phyloP scores from a whole-genome alignment of 2,888 invertebrate species.

The Pasiphila rectangulata region DNA sequence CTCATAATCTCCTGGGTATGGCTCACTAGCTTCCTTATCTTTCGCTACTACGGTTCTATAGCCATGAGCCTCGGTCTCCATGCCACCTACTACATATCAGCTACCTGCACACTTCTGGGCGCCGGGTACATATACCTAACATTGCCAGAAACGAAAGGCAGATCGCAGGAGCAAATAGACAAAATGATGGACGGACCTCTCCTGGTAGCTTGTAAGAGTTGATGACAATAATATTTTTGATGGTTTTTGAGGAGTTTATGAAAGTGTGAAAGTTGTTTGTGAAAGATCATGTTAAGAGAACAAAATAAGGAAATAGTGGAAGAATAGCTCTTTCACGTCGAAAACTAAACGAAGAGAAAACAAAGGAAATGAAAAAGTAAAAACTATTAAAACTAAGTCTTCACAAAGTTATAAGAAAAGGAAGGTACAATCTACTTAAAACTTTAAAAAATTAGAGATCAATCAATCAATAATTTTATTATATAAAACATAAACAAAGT shows the following conservation, averaged over 20 bases:
- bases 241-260: background rate
- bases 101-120: conserved; percentile 61
- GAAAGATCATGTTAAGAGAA: too few relatives aligned
- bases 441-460: background rate
- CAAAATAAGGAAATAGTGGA: too few relatives aligned
- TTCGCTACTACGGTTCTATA: conserved; percentile 67
- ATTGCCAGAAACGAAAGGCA: conserved; percentile 67
- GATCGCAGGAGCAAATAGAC: conserved; percentile 60
- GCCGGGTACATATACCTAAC: conserved; percentile 56
- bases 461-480: too few relatives aligned
- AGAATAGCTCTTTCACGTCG: too few relatives aligned
- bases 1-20: conserved; percentile 73
- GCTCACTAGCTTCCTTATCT: conserved; percentile 67
- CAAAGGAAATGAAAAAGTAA: too few relatives aligned
- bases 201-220: conserved; percentile 43
- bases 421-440: background rate
- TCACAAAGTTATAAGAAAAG: background rate
- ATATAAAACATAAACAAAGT: too few relatives aligned
- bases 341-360: too few relatives aligned
- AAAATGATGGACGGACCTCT: conserved; percentile 59
- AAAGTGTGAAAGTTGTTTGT: too few relatives aligned
- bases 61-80: conserved; percentile 64
- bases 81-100: conserved; percentile 67
- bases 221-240: conserved; percentile 38
- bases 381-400: too few relatives aligned